These are phyloP conservation scores for Ambastaia sidthimunki DNA, from an alignment of 2,797 vertebrate species.

Conservation along the genomic window DNA sequence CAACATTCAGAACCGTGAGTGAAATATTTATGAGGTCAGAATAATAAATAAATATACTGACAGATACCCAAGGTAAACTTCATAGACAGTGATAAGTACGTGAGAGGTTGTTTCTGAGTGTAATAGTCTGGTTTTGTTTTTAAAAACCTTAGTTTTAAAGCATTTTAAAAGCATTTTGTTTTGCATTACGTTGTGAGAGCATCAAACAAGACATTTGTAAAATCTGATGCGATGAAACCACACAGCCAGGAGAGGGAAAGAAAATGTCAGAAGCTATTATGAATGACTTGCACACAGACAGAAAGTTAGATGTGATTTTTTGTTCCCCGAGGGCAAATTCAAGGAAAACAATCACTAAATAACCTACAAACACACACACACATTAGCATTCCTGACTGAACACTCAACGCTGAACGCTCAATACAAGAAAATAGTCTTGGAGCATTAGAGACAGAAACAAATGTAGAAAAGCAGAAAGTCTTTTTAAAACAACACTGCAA, in stretches of 20 bases:
- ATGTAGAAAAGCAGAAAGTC: conserved; percentile 12
- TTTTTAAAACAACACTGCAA: conserved; percentile 67
- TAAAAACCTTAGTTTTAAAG: not conserved
- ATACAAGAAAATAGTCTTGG: conserved; percentile 29
- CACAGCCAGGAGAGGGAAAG: not conserved
- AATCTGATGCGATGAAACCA: not conserved
- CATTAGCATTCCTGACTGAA: conserved; percentile 29
- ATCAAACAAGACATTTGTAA: not conserved
- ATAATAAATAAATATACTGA: not conserved
- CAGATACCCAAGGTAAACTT: not conserved
- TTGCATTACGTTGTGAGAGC: not conserved
- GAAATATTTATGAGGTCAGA: not conserved
- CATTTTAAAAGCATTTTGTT: not conserved
- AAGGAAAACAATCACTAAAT: conserved; percentile 13
- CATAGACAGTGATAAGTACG: not conserved
- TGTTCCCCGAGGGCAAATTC: not conserved
- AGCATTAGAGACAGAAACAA: conserved; percentile 27
- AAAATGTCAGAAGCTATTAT: not conserved
- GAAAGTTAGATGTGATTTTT: conserved; percentile 1
- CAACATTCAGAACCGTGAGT: too few relatives aligned
- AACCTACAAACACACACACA: conserved; percentile 19
- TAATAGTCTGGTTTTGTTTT: not conserved
- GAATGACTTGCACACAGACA: conserved; percentile 10
- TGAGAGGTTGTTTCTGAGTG: not conserved
- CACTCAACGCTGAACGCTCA: conserved; percentile 33